Evolutionary conservation across 2,797 vertebrate species (phyloP), one percentile per base, ranked within the genome.

Genomic region (Ciconia nigra): DNA sequence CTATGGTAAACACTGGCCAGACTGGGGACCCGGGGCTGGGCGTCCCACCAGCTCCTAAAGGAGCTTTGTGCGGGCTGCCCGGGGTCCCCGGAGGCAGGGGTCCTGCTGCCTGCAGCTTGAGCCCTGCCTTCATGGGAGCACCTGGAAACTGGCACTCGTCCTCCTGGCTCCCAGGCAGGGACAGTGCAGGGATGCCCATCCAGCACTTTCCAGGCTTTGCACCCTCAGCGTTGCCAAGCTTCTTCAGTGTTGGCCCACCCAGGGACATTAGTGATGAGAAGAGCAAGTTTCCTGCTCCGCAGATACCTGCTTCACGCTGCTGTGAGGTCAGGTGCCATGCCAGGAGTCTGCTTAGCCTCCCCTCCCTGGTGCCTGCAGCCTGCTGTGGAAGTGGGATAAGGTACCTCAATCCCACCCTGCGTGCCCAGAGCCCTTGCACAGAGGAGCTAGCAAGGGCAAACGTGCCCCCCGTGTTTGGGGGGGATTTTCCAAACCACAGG

Each of bases 391-490:
- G 39, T n/a, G 49, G 44, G 58, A 86, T 63, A n/a, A 80, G 21
- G 12, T 20, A 4, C 54, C 20, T 88, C 83, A 42, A 3, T 28
- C 58, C 29, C 58, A 79, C 24, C 4, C 0, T 1, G 1, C 3
- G 7, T 1, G 3, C 28, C 7, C 8, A 47, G 66, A 76, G 49
- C 20, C n/a, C 61, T 44, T 52, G 89, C 28, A 69, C 21, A 11
- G 58, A 33, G 44, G 54, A 80, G 22, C 25, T n/a, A n/a, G n/a
- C 0, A 3, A 63, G 33, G 49, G 12, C 20, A 73, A 69, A 81
- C 1, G 0, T 81, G 42, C 15, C 0, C 0, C 44, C 9, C 22
- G 0, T 57, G 19, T 55, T 19, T 19, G 31, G 33, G 35, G 7
- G 26, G 11, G 7, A 29, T 62, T 65, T 91, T 52, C 73, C n/a